phyloP scores from a whole-genome alignment of 2,797 vertebrate genomes.

The Pyrocephalus nanus region DNA sequence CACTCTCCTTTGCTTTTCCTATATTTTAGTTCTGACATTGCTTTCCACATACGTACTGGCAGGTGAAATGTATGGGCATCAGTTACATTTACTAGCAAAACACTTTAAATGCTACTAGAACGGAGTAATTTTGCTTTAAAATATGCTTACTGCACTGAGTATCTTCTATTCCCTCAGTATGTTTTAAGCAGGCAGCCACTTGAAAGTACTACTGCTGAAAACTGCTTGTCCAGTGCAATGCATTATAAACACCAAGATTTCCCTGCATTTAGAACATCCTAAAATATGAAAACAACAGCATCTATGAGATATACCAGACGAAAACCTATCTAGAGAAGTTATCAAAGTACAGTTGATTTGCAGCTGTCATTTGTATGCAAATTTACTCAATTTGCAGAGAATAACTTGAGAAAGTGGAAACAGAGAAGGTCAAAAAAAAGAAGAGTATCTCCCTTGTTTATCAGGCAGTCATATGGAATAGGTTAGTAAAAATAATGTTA shows the following conservation, averaged over 20 bases:
- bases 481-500: background rate
- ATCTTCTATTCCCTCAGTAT: background rate
- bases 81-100: background rate
- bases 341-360: background rate
- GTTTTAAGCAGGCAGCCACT: background rate
- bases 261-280: background rate
- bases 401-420: background rate
- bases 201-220: slow-evolving; percentile 9
- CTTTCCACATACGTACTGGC: background rate
- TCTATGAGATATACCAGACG: background rate
- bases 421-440: background rate
- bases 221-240: background rate
- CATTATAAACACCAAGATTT: background rate
- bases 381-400: background rate
- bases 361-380: background rate
- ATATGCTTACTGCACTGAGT: background rate
- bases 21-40: background rate
- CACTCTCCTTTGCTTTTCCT: background rate
- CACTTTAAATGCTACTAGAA: background rate
- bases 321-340: background rate
- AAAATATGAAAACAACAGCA: background rate
- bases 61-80: background rate
- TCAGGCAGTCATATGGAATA: background rate
- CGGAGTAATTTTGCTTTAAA: background rate
- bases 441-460: background rate